phyloP scores from a whole-genome alignment of 92 coral and sea anemone genomes.

The Phenganax stokvisi region DNA sequence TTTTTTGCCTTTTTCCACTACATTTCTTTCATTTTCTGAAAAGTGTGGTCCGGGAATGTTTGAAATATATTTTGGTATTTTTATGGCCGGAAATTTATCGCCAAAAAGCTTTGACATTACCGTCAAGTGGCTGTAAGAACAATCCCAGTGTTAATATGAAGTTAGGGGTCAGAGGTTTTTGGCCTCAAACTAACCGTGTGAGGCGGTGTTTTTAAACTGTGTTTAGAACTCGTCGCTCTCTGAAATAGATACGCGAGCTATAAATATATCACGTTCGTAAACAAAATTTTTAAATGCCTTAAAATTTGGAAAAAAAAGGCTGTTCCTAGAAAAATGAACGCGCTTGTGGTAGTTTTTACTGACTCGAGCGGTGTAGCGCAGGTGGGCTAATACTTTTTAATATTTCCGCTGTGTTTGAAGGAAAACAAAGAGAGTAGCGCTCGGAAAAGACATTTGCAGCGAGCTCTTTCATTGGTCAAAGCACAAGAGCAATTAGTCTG shows the following conservation, averaged over 20 bases:
- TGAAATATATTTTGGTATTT: not conserved
- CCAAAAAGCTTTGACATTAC: not conserved
- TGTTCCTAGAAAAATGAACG: not conserved
- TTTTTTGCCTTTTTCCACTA: not conserved
- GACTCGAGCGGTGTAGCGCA: too few relatives aligned
- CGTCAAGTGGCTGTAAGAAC: too few relatives aligned
- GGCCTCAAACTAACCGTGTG: not conserved
- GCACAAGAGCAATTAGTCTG: slow-evolving; percentile 37
- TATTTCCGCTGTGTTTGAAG: too few relatives aligned
- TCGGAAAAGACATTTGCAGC: slow-evolving; percentile 13
- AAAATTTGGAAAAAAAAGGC: not conserved
- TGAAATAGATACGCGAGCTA: not conserved
- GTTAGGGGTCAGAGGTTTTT: not conserved
- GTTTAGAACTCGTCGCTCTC: not conserved
- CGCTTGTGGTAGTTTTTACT: too few relatives aligned
- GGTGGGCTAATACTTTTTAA: too few relatives aligned
- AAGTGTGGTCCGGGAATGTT: not conserved
- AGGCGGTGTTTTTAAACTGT: not conserved
- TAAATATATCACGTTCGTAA: not conserved
- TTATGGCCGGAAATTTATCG: slow-evolving; percentile 7
- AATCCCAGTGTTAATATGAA: too few relatives aligned
- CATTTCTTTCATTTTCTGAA: not conserved
- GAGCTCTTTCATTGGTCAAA: slow-evolving; percentile 16
- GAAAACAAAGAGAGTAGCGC: slow-evolving; percentile 2
- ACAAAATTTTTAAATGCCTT: not conserved